A percentile compares a stretch with the other conserved stretches of the same genome.
These are phyloP conservation scores for Otolemur garnettii DNA, from an alignment of 2,113 vertebrate species.

Conservation along the genomic window DNA sequence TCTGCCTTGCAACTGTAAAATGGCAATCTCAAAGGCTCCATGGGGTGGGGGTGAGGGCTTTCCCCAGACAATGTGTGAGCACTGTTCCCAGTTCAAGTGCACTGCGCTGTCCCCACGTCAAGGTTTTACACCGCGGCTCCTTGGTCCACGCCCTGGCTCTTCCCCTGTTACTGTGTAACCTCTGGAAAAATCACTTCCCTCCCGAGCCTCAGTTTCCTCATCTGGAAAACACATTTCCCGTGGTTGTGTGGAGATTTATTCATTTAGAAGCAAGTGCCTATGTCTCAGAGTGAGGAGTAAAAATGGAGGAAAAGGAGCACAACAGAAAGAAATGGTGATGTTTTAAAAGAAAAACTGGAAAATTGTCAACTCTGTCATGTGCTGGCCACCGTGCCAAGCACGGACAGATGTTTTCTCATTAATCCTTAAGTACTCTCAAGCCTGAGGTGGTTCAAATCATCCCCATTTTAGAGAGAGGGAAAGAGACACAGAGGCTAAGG, in stretches of 20 bases:
- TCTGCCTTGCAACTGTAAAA: background rate
- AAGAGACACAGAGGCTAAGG: background rate
- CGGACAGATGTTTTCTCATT: background rate
- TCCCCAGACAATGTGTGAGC: background rate
- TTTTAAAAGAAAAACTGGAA: background rate
- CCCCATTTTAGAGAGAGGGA: background rate
- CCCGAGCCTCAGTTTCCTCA: background rate
- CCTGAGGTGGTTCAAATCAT: background rate
- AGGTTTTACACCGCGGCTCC: background rate
- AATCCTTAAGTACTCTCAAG: background rate
- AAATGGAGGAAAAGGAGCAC: background rate
- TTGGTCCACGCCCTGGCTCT: background rate
- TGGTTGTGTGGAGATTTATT: background rate
- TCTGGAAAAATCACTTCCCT: background rate
- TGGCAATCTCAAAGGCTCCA: background rate
- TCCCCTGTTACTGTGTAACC: background rate
- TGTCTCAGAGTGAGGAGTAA: background rate
- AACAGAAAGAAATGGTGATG: background rate
- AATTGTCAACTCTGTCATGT: background rate
- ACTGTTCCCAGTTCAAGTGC: fast-evolving
- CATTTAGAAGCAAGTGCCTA: background rate
- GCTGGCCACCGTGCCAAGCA: background rate
- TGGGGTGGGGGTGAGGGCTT: too few species aligned
- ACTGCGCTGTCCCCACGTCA: background rate
- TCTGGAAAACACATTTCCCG: background rate